Evolutionary conservation across 2,888 invertebrate species (phyloP).

Genomic region (Plagodis pulveraria): DNA sequence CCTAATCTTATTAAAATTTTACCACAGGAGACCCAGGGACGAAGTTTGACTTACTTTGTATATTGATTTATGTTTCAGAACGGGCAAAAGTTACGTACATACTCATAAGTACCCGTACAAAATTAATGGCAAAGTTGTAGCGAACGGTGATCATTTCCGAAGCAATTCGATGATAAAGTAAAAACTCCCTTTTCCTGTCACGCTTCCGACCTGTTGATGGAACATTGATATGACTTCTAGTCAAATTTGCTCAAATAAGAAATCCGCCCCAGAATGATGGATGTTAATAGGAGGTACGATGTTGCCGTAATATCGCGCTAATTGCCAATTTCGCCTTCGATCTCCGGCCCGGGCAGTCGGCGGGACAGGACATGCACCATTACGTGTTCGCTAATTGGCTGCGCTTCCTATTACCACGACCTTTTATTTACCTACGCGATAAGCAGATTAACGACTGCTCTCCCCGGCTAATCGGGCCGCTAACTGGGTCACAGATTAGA

Average conservation of each 20-base stretch:
- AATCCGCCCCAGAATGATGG: slow-evolving; percentile 37
- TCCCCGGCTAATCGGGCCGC: neutral
- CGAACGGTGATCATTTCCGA: slow-evolving; percentile 29
- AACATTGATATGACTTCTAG: slow-evolving; percentile 30
- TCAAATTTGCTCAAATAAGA: slow-evolving; percentile 38
- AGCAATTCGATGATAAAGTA: slow-evolving; percentile 32
- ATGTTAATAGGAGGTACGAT: slow-evolving; percentile 44
- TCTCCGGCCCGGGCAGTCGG: slow-evolving; percentile 69
- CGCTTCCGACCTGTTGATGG: slow-evolving; percentile 50
- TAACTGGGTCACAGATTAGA: slow-evolving; percentile 1
- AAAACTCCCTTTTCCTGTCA: slow-evolving; percentile 30
- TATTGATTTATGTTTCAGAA: too few species aligned
- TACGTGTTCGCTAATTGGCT: slow-evolving; percentile 56
- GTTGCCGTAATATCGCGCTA: slow-evolving; percentile 64
- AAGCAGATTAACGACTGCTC: slow-evolving; percentile 19
- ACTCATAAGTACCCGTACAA: too few species aligned
- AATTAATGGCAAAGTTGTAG: neutral
- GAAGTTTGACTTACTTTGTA: too few species aligned
- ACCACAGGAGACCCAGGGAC: too few species aligned
- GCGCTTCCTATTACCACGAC: slow-evolving; percentile 47
- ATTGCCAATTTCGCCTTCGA: slow-evolving; percentile 78
- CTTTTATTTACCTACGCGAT: slow-evolving; percentile 31
- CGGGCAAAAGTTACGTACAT: too few species aligned
- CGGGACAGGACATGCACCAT: slow-evolving; percentile 54
- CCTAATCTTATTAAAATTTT: too few species aligned